These are phyloP conservation scores for Neodiprion fabricii DNA, from an alignment of 1,140 invertebrate species.

Conservation along the genomic window DNA sequence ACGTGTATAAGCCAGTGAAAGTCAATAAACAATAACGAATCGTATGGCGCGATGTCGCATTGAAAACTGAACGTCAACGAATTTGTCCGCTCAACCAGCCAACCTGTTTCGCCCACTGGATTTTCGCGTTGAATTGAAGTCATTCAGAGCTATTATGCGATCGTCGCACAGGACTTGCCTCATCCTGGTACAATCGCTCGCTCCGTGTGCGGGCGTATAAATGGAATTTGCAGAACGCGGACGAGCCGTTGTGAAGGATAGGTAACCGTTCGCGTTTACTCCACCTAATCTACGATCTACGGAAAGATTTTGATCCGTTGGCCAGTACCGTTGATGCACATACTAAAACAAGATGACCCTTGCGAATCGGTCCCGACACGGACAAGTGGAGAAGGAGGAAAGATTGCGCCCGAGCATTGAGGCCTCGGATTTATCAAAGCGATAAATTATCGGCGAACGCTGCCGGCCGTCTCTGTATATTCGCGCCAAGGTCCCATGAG, in stretches of 20 bases:
- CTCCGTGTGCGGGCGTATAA: neutral
- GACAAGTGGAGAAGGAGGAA: neutral
- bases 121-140: neutral
- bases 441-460: conserved; percentile 2
- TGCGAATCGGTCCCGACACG: neutral
- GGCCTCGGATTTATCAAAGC: neutral
- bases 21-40: neutral
- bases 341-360: neutral
- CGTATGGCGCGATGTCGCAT: neutral
- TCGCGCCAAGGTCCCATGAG: neutral
- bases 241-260: too few relatives aligned
- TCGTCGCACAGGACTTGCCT: neutral
- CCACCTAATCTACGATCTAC: neutral
- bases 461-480: neutral
- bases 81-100: neutral
- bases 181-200: neutral
- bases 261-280: neutral
- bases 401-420: neutral
- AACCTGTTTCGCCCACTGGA: neutral
- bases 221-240: neutral
- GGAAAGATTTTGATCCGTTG: neutral
- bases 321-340: neutral
- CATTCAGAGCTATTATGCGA: neutral
- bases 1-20: too few relatives aligned
- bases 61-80: neutral